Evolutionary conservation across 2,888 invertebrate species (phyloP), one percentile per base, ranked within the genome.

Genomic region (Andrena minutula): DNA sequence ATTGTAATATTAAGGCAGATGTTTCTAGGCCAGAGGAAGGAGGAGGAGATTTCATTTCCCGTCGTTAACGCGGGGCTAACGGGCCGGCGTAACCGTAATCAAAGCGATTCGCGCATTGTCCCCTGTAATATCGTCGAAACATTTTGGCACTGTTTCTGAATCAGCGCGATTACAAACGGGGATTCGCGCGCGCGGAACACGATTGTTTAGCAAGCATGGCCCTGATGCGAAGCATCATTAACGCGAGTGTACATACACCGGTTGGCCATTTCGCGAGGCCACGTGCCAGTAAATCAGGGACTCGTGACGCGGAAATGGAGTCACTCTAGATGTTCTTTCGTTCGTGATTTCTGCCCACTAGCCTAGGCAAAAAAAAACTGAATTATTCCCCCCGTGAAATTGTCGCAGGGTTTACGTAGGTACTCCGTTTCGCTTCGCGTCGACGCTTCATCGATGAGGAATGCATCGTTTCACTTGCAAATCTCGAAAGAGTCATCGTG

Each of bases 161-260:
- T 66, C 76, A 49, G 79, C 61, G 72, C 65, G 65, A 83, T 85
- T 70, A 51, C 72, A 66, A 76, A 69, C 71, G 51, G 56, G 56
- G 53, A 81, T 23, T 41, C 66, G 68, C n/a, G 68, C 53, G 65
- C 65, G 58, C 68, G 66, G 47, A 74, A 77, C 80, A 35, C 68
- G 77, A 64, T 66, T 75, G 81, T 83, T 76, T 73, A 65, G 74
- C 65, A 41, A 41, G 76, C 60, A 78, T 41, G 69, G 20, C 28
- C 66, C 83, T 85, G 85, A 85, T 85, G 85, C 76, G 79, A 72
- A 47, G 71, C 80, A 70, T 82, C 82, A 76, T 81, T 82, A 82
- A 73, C 72, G 35, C 32, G 68, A 60, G 47, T 66, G 58, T 71
- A 75, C 41, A 65, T 69, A 53, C 64, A n/a, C 58, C 47, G 47